These are phyloP conservation scores for Podarcis muralis DNA, from an alignment of 2,113 vertebrate genomes.

Conservation along the genomic window DNA sequence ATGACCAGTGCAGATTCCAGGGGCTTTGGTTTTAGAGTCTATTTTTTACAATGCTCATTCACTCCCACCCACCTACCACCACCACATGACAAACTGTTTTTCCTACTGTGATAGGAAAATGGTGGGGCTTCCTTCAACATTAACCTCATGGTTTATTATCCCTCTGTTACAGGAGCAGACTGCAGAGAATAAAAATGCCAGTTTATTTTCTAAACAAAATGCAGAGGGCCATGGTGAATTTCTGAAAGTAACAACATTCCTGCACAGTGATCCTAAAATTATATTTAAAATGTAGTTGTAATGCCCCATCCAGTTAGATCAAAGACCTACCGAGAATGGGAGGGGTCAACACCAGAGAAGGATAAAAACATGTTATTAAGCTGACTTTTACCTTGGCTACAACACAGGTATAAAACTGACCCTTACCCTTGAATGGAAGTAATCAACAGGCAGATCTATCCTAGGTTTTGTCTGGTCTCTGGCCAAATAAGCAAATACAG, in stretches of 20 bases:
- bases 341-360: background rate
- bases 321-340: background rate
- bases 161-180: constrained; percentile 7
- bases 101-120: background rate
- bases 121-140: constrained; percentile 4
- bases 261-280: background rate
- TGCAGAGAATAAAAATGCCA: constrained; percentile 28
- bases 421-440: background rate
- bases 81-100: background rate
- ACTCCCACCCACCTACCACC: background rate
- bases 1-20: constrained; percentile 19
- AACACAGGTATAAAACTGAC: background rate
- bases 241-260: background rate
- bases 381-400: background rate
- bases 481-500: background rate
- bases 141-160: constrained; percentile 23
- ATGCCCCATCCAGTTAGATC: background rate
- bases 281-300: background rate
- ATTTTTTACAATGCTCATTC: constrained; percentile 23
- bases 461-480: background rate
- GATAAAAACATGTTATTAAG: background rate
- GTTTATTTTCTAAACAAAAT: constrained; percentile 33
- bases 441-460: background rate
- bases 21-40: constrained; percentile 19
- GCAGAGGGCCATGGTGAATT: background rate